Conservation (phyloP, 2,113 vertebrate species). For the Tetrax tetrax region DNA sequence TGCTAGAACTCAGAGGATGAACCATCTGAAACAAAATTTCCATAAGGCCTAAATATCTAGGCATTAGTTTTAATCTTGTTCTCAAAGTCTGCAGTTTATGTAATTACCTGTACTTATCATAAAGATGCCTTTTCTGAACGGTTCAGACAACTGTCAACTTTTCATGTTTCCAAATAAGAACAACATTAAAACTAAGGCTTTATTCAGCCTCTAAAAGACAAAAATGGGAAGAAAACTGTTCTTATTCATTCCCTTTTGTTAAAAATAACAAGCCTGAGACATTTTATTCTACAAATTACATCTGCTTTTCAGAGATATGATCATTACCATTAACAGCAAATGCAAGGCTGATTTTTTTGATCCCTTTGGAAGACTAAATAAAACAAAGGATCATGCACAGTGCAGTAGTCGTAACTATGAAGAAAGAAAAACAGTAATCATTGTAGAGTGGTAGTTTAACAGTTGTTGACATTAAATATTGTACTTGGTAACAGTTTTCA, state of each 20-base stretch:
- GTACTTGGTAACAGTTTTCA: not conserved
- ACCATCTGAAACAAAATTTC: constrained; percentile 19
- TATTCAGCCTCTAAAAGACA: not conserved
- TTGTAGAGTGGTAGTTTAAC: not conserved
- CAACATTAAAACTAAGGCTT: not conserved
- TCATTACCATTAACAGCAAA: not conserved
- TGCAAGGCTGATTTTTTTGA: not conserved
- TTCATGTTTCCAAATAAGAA: not conserved
- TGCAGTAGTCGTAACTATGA: not conserved
- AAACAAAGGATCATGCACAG: not conserved
- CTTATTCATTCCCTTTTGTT: not conserved
- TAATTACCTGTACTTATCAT: not conserved
- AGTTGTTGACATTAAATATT: not conserved
- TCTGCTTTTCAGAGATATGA: not conserved
- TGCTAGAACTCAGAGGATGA: not conserved
- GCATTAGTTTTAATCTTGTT: constrained; percentile 5
- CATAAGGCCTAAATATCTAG: not conserved
- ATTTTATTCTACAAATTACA: not conserved
- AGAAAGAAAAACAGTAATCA: not conserved
- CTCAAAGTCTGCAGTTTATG: not conserved
- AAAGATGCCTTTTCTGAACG: not conserved
- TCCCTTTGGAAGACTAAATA: not conserved
- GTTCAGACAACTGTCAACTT: not conserved
- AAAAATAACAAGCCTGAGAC: not conserved
- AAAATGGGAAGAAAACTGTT: not conserved